These are phyloP conservation scores for Mormyrus lacerda DNA, from an alignment of 2,113 vertebrate species.

Conservation along the genomic window DNA sequence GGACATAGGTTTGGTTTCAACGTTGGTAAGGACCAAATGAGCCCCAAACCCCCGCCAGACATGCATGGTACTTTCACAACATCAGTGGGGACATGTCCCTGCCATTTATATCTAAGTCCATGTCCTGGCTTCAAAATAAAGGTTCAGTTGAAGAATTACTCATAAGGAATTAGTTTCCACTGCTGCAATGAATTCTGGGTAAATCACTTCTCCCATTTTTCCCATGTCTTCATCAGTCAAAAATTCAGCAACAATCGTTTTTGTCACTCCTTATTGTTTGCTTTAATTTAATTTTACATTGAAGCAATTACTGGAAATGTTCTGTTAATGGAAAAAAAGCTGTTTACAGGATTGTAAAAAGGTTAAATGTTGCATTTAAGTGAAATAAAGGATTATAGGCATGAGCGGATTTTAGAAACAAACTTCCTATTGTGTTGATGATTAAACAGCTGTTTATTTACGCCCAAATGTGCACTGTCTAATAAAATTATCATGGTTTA, in stretches of 20 bases:
- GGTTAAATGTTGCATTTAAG: conserved; percentile 9
- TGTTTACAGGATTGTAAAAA: not conserved
- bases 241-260: not conserved
- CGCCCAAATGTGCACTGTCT: conserved; percentile 35
- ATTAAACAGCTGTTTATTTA: conserved; percentile 31
- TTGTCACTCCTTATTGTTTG: not conserved
- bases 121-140: not conserved
- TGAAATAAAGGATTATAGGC: conserved; percentile 6
- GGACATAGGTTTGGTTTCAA: not conserved
- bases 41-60: not conserved
- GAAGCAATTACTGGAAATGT: not conserved
- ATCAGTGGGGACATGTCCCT: not conserved
- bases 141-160: not conserved
- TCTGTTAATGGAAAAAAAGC: not conserved
- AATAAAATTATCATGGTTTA: conserved; percentile 33
- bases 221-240: not conserved
- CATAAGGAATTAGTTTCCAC: not conserved
- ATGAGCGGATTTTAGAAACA: conserved; percentile 13
- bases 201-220: not conserved
- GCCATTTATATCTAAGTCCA: not conserved
- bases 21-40: not conserved
- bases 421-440: conserved; percentile 31
- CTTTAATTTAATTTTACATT: not conserved
- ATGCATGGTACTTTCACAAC: not conserved
- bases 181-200: not conserved